Conservation (phyloP, 2,113 vertebrate genomes). For the Peromyscus leucopus region DNA sequence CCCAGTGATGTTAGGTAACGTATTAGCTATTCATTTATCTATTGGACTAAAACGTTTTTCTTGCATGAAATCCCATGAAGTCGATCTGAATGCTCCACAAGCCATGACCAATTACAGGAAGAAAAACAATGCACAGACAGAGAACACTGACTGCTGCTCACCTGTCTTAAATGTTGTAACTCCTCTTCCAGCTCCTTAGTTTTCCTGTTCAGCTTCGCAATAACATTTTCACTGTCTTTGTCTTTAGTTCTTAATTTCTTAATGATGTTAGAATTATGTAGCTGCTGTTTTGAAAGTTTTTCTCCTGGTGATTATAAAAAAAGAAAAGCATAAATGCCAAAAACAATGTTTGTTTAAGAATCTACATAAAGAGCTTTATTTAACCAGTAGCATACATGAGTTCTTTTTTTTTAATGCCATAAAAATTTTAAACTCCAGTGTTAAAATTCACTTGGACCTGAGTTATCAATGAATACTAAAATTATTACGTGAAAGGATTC, state of each 20-base stretch:
- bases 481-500: neutral
- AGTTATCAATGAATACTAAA: conserved; percentile 34
- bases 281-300: conserved; percentile 98
- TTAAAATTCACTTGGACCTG: conserved; percentile 41
- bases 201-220: conserved; percentile 93
- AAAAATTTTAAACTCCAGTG: neutral
- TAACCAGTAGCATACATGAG: neutral
- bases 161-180: conserved; percentile 94
- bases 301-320: conserved; percentile 90
- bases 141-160: conserved; percentile 65
- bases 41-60: conserved; percentile 19
- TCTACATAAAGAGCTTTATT: conserved; percentile 12
- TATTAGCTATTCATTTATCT: neutral
- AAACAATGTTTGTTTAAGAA: conserved; percentile 34
- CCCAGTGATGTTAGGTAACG: neutral
- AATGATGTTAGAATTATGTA: conserved; percentile 98
- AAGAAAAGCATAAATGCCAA: conserved; percentile 21
- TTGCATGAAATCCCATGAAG: neutral
- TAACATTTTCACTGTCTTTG: conserved; percentile 92
- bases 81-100: conserved; percentile 33
- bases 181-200: conserved; percentile 95
- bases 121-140: neutral
- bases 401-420: neutral
- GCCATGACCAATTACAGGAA: neutral
- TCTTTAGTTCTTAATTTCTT: conserved; percentile 98